Percentiles rank a stretch among this genome's conserved stretches.
Evolutionary conservation across 1,140 invertebrate genomes (phyloP).

Genomic region (Drosophila sturtevanti): DNA sequence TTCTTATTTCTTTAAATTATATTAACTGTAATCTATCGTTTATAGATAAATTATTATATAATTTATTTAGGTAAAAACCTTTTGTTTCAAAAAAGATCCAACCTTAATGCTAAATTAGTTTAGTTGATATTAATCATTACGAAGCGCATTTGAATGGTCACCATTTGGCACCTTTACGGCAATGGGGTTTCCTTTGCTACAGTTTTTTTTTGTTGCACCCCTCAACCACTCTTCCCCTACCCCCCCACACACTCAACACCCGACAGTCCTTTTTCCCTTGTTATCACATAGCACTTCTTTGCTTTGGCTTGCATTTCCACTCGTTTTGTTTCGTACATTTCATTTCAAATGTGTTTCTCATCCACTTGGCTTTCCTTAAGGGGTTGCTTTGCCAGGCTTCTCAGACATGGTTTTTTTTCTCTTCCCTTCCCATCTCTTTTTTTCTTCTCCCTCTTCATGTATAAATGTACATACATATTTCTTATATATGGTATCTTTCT

Average conservation of each 20-base stretch:
- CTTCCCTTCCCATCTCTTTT: background rate
- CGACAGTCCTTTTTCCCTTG: background rate
- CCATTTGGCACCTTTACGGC: slow-evolving; percentile 46
- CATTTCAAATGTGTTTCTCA: slow-evolving; percentile 59
- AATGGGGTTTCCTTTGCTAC: background rate
- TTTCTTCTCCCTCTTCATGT: background rate
- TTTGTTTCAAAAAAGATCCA: too few relatives aligned
- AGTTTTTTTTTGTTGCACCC: slow-evolving; percentile 34
- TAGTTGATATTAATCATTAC: background rate
- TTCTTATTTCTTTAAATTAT: too few relatives aligned
- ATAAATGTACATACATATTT: slow-evolving; percentile 15
- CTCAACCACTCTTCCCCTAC: slow-evolving; percentile 20
- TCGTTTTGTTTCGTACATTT: slow-evolving; percentile 63
- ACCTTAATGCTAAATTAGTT: too few relatives aligned
- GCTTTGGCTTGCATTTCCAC: slow-evolving; percentile 69
- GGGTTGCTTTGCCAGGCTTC: slow-evolving; percentile 66
- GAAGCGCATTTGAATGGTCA: slow-evolving; percentile 42
- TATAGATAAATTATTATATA: too few relatives aligned
- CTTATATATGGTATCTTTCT: slow-evolving; percentile 40
- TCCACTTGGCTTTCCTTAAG: slow-evolving; percentile 69
- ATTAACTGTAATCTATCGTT: too few relatives aligned
- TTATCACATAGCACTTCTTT: slow-evolving; percentile 1
- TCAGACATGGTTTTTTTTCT: slow-evolving; percentile 46
- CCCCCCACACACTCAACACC: slow-evolving; percentile 6
- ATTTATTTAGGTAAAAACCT: too few relatives aligned